phyloP scores from a whole-genome alignment of 2,888 invertebrate species.

The Dryocosmus kuriphilus region DNA sequence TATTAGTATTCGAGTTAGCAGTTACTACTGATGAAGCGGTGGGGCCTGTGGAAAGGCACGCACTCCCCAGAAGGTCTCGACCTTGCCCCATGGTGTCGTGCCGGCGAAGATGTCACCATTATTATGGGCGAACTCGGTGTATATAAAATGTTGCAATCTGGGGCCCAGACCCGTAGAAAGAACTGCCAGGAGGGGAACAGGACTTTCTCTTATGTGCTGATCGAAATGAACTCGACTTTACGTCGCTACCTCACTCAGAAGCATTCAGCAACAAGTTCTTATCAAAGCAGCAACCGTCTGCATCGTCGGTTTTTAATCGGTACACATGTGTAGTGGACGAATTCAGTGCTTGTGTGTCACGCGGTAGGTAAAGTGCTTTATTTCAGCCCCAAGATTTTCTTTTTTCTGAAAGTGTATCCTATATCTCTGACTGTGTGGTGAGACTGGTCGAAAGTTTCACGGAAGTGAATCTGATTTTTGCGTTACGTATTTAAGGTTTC shows the following conservation, averaged over 20 bases:
- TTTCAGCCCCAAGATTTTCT: not conserved
- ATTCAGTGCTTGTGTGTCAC: conserved; percentile 40
- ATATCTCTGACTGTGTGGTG: not conserved
- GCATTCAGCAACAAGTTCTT: conserved; percentile 74
- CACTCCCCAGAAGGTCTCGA: conserved; percentile 52
- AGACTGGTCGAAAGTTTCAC: not conserved
- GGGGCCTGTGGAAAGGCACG: conserved; percentile 28
- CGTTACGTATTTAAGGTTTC: not conserved
- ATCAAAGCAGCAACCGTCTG: conserved; percentile 68
- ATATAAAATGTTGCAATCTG: conserved; percentile 63
- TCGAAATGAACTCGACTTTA: conserved; percentile 47
- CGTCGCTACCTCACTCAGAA: conserved; percentile 57
- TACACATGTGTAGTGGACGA: conserved; percentile 15
- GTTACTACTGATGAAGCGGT: no score
- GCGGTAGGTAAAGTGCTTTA: no score
- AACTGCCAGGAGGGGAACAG: conserved; percentile 54
- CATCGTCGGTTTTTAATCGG: conserved; percentile 45
- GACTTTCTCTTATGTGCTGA: conserved; percentile 65
- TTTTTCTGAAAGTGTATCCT: not conserved
- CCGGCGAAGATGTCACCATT: conserved; percentile 48
- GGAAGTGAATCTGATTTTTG: not conserved
- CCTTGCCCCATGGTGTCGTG: conserved; percentile 56
- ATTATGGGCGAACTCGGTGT: conserved; percentile 46
- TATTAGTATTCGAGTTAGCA: no score
- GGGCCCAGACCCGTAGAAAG: conserved; percentile 49